Evolutionary conservation across 1,140 invertebrate species (phyloP), one percentile per base, ranked within the genome.

Genomic region (Coboldia fuscipes): DNA sequence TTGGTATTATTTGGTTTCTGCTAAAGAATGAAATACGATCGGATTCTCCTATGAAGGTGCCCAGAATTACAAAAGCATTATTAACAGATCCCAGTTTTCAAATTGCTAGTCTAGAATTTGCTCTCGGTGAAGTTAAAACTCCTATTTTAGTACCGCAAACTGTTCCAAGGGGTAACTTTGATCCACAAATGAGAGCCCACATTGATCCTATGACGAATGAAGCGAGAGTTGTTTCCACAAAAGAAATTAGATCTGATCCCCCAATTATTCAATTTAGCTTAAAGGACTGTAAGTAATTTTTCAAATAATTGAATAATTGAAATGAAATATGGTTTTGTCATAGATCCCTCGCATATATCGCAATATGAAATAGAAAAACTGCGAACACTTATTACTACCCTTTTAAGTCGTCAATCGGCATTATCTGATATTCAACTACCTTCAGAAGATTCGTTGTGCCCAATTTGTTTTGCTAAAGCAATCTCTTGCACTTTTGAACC

Each of bases 381-480:
- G 1, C 57, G 60, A 38, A 46, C 54, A 9, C 53, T 72, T 31
- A 62, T 72, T 7, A 48, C 56, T 5, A 60, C 65, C 42, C 42
- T 73, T 8, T 56, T 61, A 3, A 34, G 47, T 3, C 65, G 64
- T 39, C 55, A 61, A 37, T 41, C 42, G 0, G 36, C 57, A 30
- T 45, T 68, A 10, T 60, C 61, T 5, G 58, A 60, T 33, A 57
- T 57, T 14, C 61, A 57, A 30, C 47, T 61, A 27, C 55, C 57
- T 2, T 61, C 57, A 10, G 65, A 72, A 41, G 75, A 79, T 33
- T 73, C 75, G 14, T 55, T 71, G 13, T 81, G 77, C 42, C 71
- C 72, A 3, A 81, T 81, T 41, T 81, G 77, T 45, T 81, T 78
- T 50, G 75, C 75, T 18, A 68, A 68, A 46, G 62, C 63, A 0